Base-by-base conservation (phyloP, 37 sponge, comb jelly and placozoan genomes). In the Geodia barretti region DNA sequence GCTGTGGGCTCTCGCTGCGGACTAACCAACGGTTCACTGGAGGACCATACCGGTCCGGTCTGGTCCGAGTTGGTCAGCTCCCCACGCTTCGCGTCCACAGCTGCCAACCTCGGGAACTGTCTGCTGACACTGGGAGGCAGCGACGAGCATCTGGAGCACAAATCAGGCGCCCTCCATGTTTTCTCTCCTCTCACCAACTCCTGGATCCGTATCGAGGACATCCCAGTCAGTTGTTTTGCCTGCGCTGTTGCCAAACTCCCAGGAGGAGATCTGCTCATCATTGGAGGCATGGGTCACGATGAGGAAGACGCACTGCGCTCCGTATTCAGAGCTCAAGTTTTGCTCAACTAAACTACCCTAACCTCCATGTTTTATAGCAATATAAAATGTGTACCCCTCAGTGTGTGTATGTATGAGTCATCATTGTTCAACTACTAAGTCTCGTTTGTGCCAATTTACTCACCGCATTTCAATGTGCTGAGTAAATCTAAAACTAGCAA, bases 281-380 rank as follows among this genome's bases (percentile, higher is more conserved):
- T 84, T 54, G 84, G 84, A 11, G 84, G 84, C 25, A 84, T 84
- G 84, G 84, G 84, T 9, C 69, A 84, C 60, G 77, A 84, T 68
- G 84, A 84, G 4, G 84, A 84, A 24, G 77, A 76, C 0, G 77
- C 84, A 11, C 61, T 84, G 39, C 75, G 40, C 61, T 69, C 84
- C 3, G 84, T 84, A 36, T 84, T 61, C 77, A 41, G 70, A 33
- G 84, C 77, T 20, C 34, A 60, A 5, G 29, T 74, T 7, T 74
- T 11, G 39, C n/a, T 9, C 24, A 9, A 9, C 68, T 66, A 8
- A 19, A 25, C 29, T 25, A 25, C 24, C 29, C 9, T 28, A 25
- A 28, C 9, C 8, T 28, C 8, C 29, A 66, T 71, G 72, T 71
- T 32, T 24, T 29, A 7, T n/a, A 4, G 14, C 35, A 25, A 8